Conservation (phyloP, 2,113 vertebrate genomes). For the Equus quagga region DNA sequence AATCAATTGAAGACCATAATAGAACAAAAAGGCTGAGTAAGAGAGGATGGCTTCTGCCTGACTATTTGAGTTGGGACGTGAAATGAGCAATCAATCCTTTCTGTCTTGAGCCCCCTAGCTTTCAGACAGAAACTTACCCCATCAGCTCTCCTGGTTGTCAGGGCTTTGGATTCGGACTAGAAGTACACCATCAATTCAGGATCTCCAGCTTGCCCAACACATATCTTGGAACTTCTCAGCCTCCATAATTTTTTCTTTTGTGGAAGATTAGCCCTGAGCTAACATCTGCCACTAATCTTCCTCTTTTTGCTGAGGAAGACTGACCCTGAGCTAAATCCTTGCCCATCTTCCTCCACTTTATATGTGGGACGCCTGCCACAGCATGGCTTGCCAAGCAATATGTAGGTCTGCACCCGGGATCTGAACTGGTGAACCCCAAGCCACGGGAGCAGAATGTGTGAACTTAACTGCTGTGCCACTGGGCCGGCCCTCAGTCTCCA, state of each 20-base stretch:
- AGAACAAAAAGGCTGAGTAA: background rate
- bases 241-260: background rate
- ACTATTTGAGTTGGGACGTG: background rate
- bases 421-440: too few relatives aligned
- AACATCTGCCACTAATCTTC: too few relatives aligned
- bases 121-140: background rate
- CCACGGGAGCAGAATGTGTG: too few relatives aligned
- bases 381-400: too few relatives aligned
- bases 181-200: background rate
- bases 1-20: background rate
- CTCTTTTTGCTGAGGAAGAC: too few relatives aligned
- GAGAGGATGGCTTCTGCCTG: background rate
- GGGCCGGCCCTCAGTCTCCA: background rate
- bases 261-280: too few relatives aligned
- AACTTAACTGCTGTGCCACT: too few relatives aligned
- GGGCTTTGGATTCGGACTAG: background rate
- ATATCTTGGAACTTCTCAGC: background rate
- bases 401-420: too few relatives aligned
- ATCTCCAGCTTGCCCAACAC: background rate
- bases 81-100: background rate
- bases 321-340: too few relatives aligned
- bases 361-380: too few relatives aligned
- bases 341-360: too few relatives aligned
- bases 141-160: background rate
- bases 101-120: background rate